Percentiles rank a stretch among this genome's conserved stretches.
phyloP scores from a whole-genome alignment of 2,113 vertebrate genomes.

The Cyanistes caeruleus region DNA sequence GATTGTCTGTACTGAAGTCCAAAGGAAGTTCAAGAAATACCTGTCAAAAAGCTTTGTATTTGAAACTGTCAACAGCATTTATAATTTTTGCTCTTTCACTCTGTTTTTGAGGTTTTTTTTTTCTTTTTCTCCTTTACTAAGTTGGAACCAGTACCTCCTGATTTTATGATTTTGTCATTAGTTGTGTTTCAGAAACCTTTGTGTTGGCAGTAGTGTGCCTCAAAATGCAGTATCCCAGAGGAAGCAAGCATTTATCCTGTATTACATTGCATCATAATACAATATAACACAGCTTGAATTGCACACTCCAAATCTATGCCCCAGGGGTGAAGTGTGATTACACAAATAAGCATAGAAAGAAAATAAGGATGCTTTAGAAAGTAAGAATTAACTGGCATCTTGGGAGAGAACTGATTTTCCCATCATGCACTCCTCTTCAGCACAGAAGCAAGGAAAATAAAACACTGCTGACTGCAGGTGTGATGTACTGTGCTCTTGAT shows the following conservation, averaged over 20 bases:
- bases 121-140: background rate
- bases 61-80: background rate
- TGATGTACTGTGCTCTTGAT: background rate
- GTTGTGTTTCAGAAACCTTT: background rate
- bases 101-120: background rate
- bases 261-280: background rate
- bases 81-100: background rate
- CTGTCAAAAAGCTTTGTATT: background rate
- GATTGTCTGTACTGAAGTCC: background rate
- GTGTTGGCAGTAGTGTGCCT: background rate
- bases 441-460: background rate
- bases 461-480: background rate
- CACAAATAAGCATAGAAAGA: background rate
- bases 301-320: background rate
- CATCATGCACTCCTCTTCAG: background rate
- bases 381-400: background rate
- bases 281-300: background rate
- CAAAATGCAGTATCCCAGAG: background rate
- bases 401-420: background rate
- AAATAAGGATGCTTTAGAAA: slow-evolving; percentile 9
- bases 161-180: background rate
- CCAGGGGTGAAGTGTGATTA: background rate
- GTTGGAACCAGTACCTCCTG: background rate
- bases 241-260: background rate
- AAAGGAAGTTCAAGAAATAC: background rate